A percentile compares a stretch with the other conserved stretches of the same genome.
Conservation (phyloP, 2,797 vertebrate genomes). For the Pogonophryne albipinna region DNA sequence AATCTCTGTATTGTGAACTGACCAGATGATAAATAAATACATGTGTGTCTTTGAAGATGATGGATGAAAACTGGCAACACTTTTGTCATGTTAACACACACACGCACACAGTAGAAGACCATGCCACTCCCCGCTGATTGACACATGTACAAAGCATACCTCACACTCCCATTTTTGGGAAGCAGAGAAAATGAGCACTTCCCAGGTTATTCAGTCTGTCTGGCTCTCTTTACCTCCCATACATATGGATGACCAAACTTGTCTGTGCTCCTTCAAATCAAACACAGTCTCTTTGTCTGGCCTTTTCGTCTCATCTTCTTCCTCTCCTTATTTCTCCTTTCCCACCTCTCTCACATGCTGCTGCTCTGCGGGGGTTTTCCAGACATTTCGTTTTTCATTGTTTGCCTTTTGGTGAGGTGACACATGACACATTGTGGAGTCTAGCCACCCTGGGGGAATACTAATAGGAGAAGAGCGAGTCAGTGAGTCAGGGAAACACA, state of each 20-base stretch:
- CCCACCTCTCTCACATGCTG: constrained; percentile 34
- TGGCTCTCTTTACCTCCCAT: constrained; percentile 16
- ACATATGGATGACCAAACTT: constrained; percentile 61
- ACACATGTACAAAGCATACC: neutral
- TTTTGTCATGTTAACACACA: neutral
- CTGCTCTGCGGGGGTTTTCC: constrained; percentile 33
- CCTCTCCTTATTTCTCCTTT: constrained; percentile 32
- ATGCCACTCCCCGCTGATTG: too few species aligned
- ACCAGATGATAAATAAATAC: neutral
- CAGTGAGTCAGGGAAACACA: constrained; percentile 39
- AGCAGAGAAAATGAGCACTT: constrained; percentile 45
- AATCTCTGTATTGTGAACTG: neutral
- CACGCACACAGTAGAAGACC: neutral
- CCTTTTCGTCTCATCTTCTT: neutral
- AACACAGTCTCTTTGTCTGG: constrained; percentile 36
- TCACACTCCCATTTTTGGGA: neutral
- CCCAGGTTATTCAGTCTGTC: constrained; percentile 34
- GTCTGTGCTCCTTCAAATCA: constrained; percentile 30
- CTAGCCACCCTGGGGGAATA: constrained; percentile 67
- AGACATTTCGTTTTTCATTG: constrained; percentile 62
- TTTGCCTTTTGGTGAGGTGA: constrained; percentile 71
- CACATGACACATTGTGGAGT: constrained; percentile 66
- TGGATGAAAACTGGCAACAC: too few species aligned
- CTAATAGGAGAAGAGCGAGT: constrained; percentile 64
- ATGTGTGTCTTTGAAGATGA: too few species aligned